These are phyloP conservation scores for Drosophila pseudoananassae DNA, from an alignment of 1,140 invertebrate species.

Conservation along the genomic window DNA sequence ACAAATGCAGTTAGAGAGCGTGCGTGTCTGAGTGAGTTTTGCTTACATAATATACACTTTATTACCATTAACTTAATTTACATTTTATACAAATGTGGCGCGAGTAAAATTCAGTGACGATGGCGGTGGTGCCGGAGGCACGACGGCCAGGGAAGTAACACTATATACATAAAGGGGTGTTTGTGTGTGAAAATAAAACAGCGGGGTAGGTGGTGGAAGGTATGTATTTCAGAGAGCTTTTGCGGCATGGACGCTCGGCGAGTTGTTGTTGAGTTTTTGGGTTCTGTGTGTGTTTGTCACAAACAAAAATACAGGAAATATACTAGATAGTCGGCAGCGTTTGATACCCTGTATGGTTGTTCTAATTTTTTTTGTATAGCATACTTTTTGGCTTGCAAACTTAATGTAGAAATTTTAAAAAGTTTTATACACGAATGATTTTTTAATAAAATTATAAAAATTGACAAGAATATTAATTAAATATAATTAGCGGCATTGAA, in stretches of 20 bases:
- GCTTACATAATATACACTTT: slow-evolving; percentile 79
- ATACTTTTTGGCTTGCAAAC: no score
- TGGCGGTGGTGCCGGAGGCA: no score
- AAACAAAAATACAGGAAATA: not conserved
- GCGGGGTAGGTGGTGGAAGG: slow-evolving; percentile 7
- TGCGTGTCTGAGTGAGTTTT: slow-evolving; percentile 31
- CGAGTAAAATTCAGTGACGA: slow-evolving; percentile 26
- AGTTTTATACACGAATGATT: no score
- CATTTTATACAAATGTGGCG: slow-evolving; percentile 76
- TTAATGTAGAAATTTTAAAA: no score
- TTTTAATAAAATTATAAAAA: no score
- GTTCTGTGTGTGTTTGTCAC: slow-evolving; percentile 16
- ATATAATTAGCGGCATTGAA: no score
- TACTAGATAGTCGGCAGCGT: not conserved
- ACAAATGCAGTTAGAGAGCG: not conserved
- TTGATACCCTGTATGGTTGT: not conserved
- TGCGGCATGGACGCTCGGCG: slow-evolving; percentile 19
- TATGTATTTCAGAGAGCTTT: slow-evolving; percentile 17
- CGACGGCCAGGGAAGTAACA: no score
- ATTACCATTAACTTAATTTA: slow-evolving; percentile 80
- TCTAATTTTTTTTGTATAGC: no score
- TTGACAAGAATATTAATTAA: no score
- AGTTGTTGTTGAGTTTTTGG: slow-evolving; percentile 4
- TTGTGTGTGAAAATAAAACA: slow-evolving; percentile 36
- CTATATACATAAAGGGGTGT: slow-evolving; percentile 1